Base-by-base conservation (phyloP, 2,113 vertebrate species). In the Corythoichthys haematopterus region DNA sequence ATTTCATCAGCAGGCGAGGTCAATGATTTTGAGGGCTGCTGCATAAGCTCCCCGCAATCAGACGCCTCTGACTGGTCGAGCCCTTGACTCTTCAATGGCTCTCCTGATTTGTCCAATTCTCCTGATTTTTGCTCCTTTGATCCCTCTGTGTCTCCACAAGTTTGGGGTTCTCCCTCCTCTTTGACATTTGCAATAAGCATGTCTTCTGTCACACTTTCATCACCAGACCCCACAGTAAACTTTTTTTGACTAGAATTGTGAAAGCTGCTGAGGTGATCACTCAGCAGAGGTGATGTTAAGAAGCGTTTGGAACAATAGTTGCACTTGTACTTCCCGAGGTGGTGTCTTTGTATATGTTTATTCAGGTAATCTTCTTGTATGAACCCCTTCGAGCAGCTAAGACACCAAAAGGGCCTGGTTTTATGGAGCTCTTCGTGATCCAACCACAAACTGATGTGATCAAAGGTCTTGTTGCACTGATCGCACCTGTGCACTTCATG, bases 321-420 rank as follows among this genome's bases (percentile, higher is more conserved):
- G n/a, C 83, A 87, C 1, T 4, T 65, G 36, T 81, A 51, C 6
- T 56, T 53, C 65, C 35, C 83, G 33, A 52, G 14, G 14, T 76
- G 62, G 61, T 90, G 87, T n/a, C 13, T n/a, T 65, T 70, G 76
- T 57, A 89, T 61, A 79, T 91, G 90, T 64, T 38, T 64, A 2
- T 80, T 68, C 0, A 84, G 78, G 0, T 55, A 45, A 0, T 0
- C 51, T 37, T 86, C 78, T 16, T 82, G 28, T 16, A 6, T 48
- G 58, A 88, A 92, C 40, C 88, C 85, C 45, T 36, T 76, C 46
- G 72, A 36, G 35, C 91, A 92, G n/a, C 72, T 71, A 1, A 81
- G 72, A 56, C 88, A 87, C 80, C 85, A 89, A 43, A 81, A 87
- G 0, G 74, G 82, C 11, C 70, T 87, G 28, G 48, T 60, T 51